Base-by-base conservation (phyloP, 1,140 invertebrate genomes). In the Bombus pascuorum region DNA sequence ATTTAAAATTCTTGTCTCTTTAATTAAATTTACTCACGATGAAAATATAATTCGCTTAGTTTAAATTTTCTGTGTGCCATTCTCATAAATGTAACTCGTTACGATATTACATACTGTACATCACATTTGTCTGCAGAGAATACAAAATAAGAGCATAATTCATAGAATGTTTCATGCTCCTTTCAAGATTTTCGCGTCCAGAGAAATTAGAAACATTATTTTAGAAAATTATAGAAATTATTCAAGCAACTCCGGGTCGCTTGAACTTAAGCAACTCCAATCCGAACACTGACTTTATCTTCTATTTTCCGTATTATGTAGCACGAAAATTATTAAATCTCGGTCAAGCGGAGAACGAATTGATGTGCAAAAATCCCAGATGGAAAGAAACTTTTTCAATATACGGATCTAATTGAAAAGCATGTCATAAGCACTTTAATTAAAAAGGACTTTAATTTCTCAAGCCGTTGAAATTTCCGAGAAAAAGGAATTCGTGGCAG, bases 381-480 rank as follows among this genome's bases (percentile, higher is more conserved):
- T 18, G 47, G 47, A 22, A 53, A 53, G 47, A 22, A 53, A 53
- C 18, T 53, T 53, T 53, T 22, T 53, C 47, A 53, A 53, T 53
- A 18, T 53, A 53, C 47, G 18, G 18, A 0, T 53, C 47, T 22
- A 53, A 22, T 18, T 53, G 47, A 53, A 53, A 22, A 53, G 18
- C 47, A 53, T 22, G 47, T 22, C 18, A 53, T 53, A 53, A 53
- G 47, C 47, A 53, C n/a, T 74, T 83, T 70, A 83, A 77, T 77
- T 83, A 62, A 83, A 77, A 83, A 70, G 73, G 39, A 77, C 66
- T 53, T 53, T 8, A 28, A 28, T 66, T n/a, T 28, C 42, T n/a
- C 1, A 5, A 34, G 68, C n/a, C 32, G 25, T 10, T 34, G 8
- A 34, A 71, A 47, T 53, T 39, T 10, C 34, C 18, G 18, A 37